Percentiles rank a stretch among this genome's conserved stretches.
Conservation (phyloP, 2,113 vertebrate species). For the Chloropsis hardwickii region DNA sequence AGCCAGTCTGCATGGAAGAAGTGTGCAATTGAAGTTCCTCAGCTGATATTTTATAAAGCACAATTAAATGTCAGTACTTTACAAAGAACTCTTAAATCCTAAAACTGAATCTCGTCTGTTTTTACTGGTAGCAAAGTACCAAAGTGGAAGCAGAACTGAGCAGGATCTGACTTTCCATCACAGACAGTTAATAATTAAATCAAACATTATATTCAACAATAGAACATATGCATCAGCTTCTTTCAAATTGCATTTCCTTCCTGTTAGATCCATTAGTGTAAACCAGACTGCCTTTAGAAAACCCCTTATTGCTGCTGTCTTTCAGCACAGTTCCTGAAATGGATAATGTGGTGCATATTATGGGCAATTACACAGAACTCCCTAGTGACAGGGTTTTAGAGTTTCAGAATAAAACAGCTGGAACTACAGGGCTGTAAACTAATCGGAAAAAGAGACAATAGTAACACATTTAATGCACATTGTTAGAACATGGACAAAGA, state of each 20-base stretch:
- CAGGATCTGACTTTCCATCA: conserved; percentile 83
- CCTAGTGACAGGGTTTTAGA: conserved; percentile 81
- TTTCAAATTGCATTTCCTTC: conserved; percentile 96
- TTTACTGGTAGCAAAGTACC: conserved; percentile 70
- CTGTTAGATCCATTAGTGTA: conserved; percentile 90
- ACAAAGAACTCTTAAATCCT: conserved; percentile 59
- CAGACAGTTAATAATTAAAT: conserved; percentile 94
- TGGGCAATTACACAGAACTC: conserved; percentile 90
- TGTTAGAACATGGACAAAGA: conserved; percentile 54
- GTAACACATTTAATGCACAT: conserved; percentile 44
- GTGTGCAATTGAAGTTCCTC: conserved; percentile 42
- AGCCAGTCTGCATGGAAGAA: conserved; percentile 1
- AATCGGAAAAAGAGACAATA: conserved; percentile 73
- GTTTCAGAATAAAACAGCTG: conserved; percentile 86
- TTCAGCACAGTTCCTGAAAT: conserved; percentile 86
- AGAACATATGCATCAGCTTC: conserved; percentile 92
- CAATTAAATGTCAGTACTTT: conserved; percentile 62
- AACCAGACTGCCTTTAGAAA: conserved; percentile 89
- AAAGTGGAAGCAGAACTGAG: conserved; percentile 69
- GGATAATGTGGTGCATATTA: conserved; percentile 90
- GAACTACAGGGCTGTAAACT: conserved; percentile 79
- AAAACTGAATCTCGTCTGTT: conserved; percentile 50
- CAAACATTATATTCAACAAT: conserved; percentile 90
- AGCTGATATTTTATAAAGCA: conserved; percentile 62
- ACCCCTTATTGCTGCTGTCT: conserved; percentile 86